Conservation (phyloP, 2,113 vertebrate genomes). For the Erinaceus europaeus region DNA sequence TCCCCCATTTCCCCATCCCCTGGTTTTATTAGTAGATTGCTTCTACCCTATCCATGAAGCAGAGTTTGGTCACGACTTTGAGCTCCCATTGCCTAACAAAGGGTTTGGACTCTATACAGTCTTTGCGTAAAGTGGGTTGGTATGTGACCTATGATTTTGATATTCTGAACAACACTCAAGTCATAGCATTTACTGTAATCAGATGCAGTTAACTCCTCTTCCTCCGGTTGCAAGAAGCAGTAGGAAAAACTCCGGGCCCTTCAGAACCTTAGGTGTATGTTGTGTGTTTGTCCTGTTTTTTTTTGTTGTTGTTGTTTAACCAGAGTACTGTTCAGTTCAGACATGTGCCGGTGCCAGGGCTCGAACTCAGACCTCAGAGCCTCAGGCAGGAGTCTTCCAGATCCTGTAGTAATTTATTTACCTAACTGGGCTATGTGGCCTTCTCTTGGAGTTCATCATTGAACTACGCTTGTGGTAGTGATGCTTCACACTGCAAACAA, state of each 20-base stretch:
- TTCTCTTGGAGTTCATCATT: background rate
- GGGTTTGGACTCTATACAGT: background rate
- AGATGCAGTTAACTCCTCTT: constrained; percentile 28
- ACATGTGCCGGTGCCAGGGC: no score
- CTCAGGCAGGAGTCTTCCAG: no score
- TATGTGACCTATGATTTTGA: constrained; percentile 34
- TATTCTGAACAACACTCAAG: background rate
- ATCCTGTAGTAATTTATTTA: background rate
- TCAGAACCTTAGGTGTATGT: constrained; percentile 17
- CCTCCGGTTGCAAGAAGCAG: background rate
- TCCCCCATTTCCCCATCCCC: background rate
- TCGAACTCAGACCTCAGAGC: no score
- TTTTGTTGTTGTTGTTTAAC: no score
- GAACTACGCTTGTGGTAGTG: background rate
- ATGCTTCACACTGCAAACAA: background rate
- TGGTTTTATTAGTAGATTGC: background rate
- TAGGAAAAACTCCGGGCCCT: constrained; percentile 14
- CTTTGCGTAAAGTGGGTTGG: constrained; percentile 9
- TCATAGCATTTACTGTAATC: background rate
- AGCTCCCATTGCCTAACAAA: background rate
- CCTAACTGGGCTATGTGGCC: background rate
- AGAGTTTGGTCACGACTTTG: background rate
- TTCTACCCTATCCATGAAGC: background rate
- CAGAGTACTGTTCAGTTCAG: no score
- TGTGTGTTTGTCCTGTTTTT: no score